A percentile compares a stretch with the other conserved stretches of the same genome.
Conservation (phyloP, 2,888 invertebrate genomes). For the Shargacucullia verbasci region DNA sequence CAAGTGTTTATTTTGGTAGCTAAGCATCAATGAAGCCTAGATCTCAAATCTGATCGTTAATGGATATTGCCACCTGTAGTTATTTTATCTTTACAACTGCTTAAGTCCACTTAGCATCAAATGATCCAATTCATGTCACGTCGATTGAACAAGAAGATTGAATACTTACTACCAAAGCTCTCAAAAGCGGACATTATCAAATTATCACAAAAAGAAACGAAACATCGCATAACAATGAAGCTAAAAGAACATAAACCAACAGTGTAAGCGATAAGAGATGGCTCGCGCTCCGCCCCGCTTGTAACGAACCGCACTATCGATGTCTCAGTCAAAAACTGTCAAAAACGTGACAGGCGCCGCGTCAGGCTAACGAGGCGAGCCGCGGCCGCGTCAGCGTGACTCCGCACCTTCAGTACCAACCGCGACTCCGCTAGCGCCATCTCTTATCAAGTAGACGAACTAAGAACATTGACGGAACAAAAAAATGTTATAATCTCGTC, state of each 20-base stretch:
- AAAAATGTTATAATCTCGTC: constrained; percentile 61
- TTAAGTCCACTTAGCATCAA: constrained; percentile 49
- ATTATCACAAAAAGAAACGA: constrained; percentile 72
- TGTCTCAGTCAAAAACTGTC: constrained; percentile 89
- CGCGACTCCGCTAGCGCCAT: constrained; percentile 70
- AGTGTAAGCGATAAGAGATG: constrained; percentile 79
- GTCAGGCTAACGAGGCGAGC: constrained; percentile 86
- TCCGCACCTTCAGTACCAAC: constrained; percentile 61
- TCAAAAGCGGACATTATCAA: constrained; percentile 67
- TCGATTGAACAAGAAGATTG: constrained; percentile 60
- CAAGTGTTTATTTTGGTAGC: too few relatives aligned
- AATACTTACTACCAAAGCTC: constrained; percentile 59
- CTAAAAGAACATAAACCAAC: constrained; percentile 83
- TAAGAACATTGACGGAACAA: constrained; percentile 44
- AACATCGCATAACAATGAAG: constrained; percentile 77
- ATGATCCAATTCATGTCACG: constrained; percentile 58
- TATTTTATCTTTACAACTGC: constrained; percentile 33
- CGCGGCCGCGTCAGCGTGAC: constrained; percentile 76
- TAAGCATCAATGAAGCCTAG: too few relatives aligned
- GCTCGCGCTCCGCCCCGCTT: constrained; percentile 77
- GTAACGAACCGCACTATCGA: constrained; percentile 87
- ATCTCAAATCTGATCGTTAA: constrained; percentile 5
- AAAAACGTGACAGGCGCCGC: constrained; percentile 87
- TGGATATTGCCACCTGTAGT: constrained; percentile 18
- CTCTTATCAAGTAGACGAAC: constrained; percentile 75